These are phyloP conservation scores for Neodiprion virginianus DNA, from an alignment of 1,140 invertebrate species.

Conservation along the genomic window DNA sequence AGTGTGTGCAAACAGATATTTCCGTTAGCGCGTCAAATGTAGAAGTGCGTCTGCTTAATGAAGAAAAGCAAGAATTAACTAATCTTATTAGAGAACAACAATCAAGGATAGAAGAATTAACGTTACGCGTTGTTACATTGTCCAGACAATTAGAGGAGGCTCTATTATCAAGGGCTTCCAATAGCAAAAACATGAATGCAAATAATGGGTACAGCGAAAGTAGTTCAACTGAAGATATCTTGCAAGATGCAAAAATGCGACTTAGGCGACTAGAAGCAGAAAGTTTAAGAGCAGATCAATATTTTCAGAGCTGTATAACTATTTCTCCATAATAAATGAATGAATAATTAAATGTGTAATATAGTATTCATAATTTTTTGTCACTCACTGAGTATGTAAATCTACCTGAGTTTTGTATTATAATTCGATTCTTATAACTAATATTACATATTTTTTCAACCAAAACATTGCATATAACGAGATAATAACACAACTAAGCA, in stretches of 20 bases:
- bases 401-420: too few relatives aligned
- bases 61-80: constrained; percentile 49
- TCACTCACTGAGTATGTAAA: too few relatives aligned
- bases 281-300: constrained; percentile 52
- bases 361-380: too few relatives aligned
- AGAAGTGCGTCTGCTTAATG: constrained; percentile 35
- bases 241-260: constrained; percentile 56
- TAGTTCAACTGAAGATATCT: constrained; percentile 58
- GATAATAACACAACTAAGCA: background rate
- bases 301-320: constrained; percentile 51
- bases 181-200: constrained; percentile 27
- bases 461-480: background rate
- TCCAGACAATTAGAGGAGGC: constrained; percentile 51
- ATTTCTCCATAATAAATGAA: constrained; percentile 36
- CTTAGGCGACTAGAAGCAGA: constrained; percentile 53
- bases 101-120: constrained; percentile 52
- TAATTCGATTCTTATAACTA: background rate
- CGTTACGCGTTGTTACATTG: constrained; percentile 43
- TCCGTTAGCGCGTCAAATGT: constrained; percentile 26
- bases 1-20: constrained; percentile 51
- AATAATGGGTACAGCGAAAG: constrained; percentile 52
- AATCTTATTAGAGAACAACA: constrained; percentile 51
- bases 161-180: constrained; percentile 32
- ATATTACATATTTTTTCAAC: background rate
- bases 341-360: too few relatives aligned